These are phyloP conservation scores for Centroberyx gerrardi DNA, from an alignment of 2,797 vertebrate species.

Conservation along the genomic window DNA sequence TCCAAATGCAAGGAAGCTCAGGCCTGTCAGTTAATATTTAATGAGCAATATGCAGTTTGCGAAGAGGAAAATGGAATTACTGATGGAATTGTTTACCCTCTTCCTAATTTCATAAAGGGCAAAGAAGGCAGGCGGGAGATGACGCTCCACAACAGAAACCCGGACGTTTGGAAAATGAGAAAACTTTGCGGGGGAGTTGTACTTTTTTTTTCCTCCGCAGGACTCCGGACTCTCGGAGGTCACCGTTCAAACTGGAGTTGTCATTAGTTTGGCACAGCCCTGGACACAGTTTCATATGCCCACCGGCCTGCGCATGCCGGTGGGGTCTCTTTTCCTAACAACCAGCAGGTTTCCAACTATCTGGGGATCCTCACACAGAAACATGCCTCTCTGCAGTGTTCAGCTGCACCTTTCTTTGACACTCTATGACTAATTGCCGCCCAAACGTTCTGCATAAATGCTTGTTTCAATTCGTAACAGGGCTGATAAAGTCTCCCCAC, in stretches of 20 bases:
- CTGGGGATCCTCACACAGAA: slow-evolving; percentile 33
- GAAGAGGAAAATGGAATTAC: slow-evolving; percentile 75
- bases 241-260: slow-evolving; percentile 26
- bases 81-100: slow-evolving; percentile 71
- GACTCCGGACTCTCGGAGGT: slow-evolving; percentile 37
- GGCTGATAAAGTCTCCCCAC: slow-evolving; percentile 21
- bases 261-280: slow-evolving; percentile 19
- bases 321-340: slow-evolving; percentile 23
- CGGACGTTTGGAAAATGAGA: slow-evolving; percentile 46
- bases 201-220: neutral
- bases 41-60: slow-evolving; percentile 78
- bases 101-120: slow-evolving; percentile 74
- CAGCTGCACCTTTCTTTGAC: slow-evolving; percentile 9
- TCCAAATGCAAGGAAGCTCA: slow-evolving; percentile 72
- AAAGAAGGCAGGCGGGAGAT: slow-evolving; percentile 27
- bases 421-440: slow-evolving; percentile 64
- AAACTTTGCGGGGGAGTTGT: slow-evolving; percentile 48
- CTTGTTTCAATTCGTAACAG: slow-evolving; percentile 53
- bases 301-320: slow-evolving; percentile 13
- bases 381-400: slow-evolving; percentile 19
- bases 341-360: slow-evolving; percentile 49
- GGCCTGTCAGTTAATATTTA: slow-evolving; percentile 79
- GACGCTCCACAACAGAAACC: slow-evolving; percentile 13
- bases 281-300: slow-evolving; percentile 23
- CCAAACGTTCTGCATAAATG: slow-evolving; percentile 47